A percentile compares a stretch with the other conserved stretches of the same genome.
Evolutionary conservation across 1,140 invertebrate species (phyloP).

Genomic region (Eciton burchellii): DNA sequence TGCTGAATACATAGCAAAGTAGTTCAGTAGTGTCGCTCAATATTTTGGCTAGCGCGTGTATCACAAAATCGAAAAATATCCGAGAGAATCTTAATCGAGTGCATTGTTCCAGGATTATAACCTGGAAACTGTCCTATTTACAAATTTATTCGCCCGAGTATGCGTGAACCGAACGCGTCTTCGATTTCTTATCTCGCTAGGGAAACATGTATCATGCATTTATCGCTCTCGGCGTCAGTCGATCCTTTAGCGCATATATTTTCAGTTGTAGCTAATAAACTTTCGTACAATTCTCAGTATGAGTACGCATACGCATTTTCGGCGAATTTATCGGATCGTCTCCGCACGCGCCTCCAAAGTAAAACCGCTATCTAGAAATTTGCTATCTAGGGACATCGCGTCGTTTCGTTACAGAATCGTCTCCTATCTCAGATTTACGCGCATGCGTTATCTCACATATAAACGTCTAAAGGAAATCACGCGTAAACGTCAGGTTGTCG

Average conservation of each 20-base stretch:
- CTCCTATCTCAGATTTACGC: too few relatives aligned
- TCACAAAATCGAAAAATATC: constrained; percentile 13
- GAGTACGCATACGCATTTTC: not conserved
- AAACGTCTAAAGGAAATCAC: too few relatives aligned
- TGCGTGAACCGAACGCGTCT: not conserved
- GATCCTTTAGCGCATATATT: constrained; percentile 1
- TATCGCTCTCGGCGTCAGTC: constrained; percentile 11
- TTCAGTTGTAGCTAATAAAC: constrained; percentile 36
- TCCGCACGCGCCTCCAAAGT: not conserved
- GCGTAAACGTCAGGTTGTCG: not conserved
- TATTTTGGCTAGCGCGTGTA: not conserved
- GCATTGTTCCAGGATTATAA: not conserved
- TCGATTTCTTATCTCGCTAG: not conserved
- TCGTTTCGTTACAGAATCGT: not conserved
- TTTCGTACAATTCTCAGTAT: constrained; percentile 8
- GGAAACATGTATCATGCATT: constrained; percentile 28
- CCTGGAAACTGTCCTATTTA: not conserved
- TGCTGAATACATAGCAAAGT: not conserved
- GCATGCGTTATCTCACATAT: too few relatives aligned
- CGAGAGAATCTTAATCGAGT: constrained; percentile 10
- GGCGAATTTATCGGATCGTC: not conserved
- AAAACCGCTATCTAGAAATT: not conserved
- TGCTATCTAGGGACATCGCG: constrained; percentile 11
- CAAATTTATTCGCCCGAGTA: not conserved
- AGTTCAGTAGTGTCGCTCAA: not conserved